phyloP scores from a whole-genome alignment of 2,888 invertebrate genomes.

The Eupithecia abbreviata region DNA sequence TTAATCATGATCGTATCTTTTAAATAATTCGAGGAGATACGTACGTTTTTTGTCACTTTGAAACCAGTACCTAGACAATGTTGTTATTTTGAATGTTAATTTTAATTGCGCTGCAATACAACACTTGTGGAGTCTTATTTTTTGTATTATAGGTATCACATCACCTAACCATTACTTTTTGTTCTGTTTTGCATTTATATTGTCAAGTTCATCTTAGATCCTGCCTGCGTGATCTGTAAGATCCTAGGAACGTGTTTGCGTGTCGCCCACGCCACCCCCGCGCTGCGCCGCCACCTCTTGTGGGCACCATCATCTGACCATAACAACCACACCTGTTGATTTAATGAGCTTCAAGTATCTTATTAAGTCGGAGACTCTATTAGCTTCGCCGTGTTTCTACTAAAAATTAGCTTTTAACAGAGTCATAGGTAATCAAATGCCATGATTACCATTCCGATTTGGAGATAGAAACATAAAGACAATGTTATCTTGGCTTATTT shows the following conservation, averaged over 20 bases:
- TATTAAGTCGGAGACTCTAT: not conserved
- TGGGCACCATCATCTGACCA: slow-evolving; percentile 9
- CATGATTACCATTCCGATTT: not conserved
- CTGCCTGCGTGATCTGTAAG: not conserved
- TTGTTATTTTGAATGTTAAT: not conserved
- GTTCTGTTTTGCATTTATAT: not conserved
- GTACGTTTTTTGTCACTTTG: not conserved
- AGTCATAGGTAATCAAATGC: not conserved
- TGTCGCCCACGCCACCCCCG: not conserved
- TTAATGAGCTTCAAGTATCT: slow-evolving; percentile 1
- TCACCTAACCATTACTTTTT: not conserved
- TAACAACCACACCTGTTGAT: slow-evolving; percentile 6
- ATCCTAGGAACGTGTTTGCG: not conserved
- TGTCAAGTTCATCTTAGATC: not conserved
- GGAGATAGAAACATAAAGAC: not conserved
- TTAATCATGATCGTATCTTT: slow-evolving; percentile 1
- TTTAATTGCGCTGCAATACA: not conserved
- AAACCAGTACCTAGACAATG: not conserved
- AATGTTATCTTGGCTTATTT: slow-evolving; percentile 4
- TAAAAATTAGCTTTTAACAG: not conserved
- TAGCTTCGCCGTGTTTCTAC: not conserved
- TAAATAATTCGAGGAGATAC: not conserved
- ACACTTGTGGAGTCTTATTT: not conserved
- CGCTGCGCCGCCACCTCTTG: slow-evolving; percentile 8
- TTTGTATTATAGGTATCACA: not conserved